Conservation (phyloP, 2,888 invertebrate species). For the Callinectes sapidus region DNA sequence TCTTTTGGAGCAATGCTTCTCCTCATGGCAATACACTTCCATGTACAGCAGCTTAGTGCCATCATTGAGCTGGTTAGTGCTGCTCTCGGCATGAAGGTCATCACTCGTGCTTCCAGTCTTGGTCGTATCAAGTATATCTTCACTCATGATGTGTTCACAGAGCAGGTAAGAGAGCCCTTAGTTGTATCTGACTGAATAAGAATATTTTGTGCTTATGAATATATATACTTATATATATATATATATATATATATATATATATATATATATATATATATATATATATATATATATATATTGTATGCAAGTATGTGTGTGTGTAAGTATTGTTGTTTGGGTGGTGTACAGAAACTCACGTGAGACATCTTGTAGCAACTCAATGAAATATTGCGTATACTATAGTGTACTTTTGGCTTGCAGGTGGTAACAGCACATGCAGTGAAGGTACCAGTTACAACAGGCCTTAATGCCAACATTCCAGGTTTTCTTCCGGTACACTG, state of each 20-base stretch:
- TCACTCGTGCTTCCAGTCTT: conserved; percentile 77
- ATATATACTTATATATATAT: too few species aligned
- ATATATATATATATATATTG: too few species aligned
- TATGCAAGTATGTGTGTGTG: too few species aligned
- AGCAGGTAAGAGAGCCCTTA: conserved; percentile 79
- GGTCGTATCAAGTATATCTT: conserved; percentile 93
- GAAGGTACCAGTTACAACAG: conserved; percentile 94
- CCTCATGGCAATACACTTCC: conserved; percentile 97
- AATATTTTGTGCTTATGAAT: neutral
- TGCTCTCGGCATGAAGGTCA: conserved; percentile 95
- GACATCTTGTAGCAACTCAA: too few species aligned
- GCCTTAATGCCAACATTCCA: conserved; percentile 89
- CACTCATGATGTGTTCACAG: conserved; percentile 96
- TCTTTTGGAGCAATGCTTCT: conserved; percentile 94
- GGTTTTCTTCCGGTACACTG: conserved; percentile 97
- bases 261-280: too few species aligned
- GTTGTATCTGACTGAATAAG: neutral
- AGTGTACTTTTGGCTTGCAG: conserved; percentile 75
- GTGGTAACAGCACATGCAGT: conserved; percentile 96
- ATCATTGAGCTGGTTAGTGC: conserved; percentile 95
- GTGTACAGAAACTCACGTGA: too few species aligned
- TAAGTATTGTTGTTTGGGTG: too few species aligned
- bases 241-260: too few species aligned
- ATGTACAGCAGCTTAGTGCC: conserved; percentile 93
- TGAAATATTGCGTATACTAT: too few species aligned